A percentile compares a stretch with the other conserved stretches of the same genome.
phyloP scores from a whole-genome alignment of 2,113 vertebrate genomes.

The Sinosuthora webbiana region DNA sequence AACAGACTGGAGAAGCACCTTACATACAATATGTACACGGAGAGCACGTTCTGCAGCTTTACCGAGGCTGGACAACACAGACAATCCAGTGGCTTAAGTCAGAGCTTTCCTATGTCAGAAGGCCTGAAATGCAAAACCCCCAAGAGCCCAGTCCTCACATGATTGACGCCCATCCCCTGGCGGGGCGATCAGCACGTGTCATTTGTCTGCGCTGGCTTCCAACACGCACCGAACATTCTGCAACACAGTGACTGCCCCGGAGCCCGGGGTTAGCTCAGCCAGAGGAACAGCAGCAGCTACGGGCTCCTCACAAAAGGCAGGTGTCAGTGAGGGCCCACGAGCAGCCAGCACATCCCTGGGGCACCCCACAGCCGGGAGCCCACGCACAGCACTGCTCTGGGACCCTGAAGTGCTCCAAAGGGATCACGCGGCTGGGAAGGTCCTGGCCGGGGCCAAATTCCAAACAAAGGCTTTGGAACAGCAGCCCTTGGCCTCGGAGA shows the following conservation, averaged over 20 bases:
- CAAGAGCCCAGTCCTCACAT: not conserved
- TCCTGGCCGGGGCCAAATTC: not conserved
- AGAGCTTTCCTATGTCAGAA: not conserved
- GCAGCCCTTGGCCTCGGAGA: not conserved
- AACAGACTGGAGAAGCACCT: slow-evolving; percentile 35
- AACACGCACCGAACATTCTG: not conserved
- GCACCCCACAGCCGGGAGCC: not conserved
- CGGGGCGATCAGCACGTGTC: not conserved
- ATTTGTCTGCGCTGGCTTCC: not conserved
- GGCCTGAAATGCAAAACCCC: not conserved
- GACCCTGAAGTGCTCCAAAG: not conserved
- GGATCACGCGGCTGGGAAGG: not conserved
- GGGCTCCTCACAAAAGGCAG: not conserved
- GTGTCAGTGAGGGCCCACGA: not conserved
- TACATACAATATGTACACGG: slow-evolving; percentile 70
- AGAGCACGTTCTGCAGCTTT: slow-evolving; percentile 31
- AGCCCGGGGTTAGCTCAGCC: not conserved
- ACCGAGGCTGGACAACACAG: slow-evolving; percentile 1
- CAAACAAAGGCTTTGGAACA: not conserved
- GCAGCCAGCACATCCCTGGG: not conserved
- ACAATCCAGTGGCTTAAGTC: slow-evolving; percentile 12
- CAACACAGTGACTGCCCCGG: not conserved
- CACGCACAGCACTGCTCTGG: not conserved
- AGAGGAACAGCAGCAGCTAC: not conserved
- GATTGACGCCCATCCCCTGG: not conserved